Conservation (phyloP, 2,888 invertebrate genomes). For the Cecidostiba fungosa region DNA sequence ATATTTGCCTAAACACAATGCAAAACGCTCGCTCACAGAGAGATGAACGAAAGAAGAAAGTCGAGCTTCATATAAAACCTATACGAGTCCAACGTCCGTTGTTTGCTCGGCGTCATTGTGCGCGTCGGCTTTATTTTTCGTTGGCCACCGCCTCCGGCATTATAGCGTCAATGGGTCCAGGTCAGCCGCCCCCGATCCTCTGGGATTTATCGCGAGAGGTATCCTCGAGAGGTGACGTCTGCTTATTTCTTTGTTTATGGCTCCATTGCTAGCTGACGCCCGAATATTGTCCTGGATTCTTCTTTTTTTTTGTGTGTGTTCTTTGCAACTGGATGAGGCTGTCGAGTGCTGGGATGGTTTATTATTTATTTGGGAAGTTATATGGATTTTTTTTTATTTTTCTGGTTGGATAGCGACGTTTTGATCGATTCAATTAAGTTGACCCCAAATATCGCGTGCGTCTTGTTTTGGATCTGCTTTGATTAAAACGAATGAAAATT, state of each 20-base stretch:
- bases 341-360: background rate
- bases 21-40: background rate
- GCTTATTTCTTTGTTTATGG: background rate
- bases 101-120: background rate
- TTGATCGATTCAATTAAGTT: too few species aligned
- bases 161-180: background rate
- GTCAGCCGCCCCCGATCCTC: background rate
- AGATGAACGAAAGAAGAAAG: background rate
- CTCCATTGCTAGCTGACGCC: background rate
- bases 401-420: too few species aligned
- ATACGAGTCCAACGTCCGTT: background rate
- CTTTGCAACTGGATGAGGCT: background rate
- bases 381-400: background rate
- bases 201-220: background rate
- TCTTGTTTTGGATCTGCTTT: background rate
- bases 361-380: background rate
- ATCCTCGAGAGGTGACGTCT: slow-evolving; percentile 3
- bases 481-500: background rate
- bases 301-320: background rate
- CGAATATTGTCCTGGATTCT: background rate
- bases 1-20: too few species aligned
- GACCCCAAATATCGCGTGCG: too few species aligned
- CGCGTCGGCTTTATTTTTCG: background rate
- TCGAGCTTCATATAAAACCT: background rate
- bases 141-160: background rate